Evolutionary conservation across 2,797 vertebrate species (phyloP), one percentile per base, ranked within the genome.

Genomic region (Pipistrellus nathusii): DNA sequence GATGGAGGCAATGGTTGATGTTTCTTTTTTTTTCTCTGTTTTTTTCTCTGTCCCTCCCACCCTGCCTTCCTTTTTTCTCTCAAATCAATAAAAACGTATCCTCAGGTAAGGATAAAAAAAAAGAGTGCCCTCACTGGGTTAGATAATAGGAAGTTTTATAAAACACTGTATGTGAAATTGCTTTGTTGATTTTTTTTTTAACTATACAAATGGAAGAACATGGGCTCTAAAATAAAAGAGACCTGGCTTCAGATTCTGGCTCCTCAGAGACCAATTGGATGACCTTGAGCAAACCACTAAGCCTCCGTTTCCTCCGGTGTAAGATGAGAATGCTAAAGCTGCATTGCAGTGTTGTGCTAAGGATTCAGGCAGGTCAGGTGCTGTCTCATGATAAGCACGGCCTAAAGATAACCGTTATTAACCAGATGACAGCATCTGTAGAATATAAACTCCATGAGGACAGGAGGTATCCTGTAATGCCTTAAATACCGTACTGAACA

Each of bases 131-230:
- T 72, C 30, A 51, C 1, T 77, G 35, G 9, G 32, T 64, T 64
- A 81, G 11, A 25, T 32, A 76, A 41, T 9, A 85, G 53, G 53
- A 55, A 38, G 44, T 76, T 76, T 76, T 25, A 71, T 75, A 93
- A 86, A 91, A 90, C 35, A 53, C n/a, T 76, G 8, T 44, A 66
- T 32, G 15, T 90, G 4, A 92, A 91, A 59, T 89, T 81, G 20
- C 20, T 80, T 59, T 68, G 20, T 8, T 87, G 83, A 68, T 12
- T n/a, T 76, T 76, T 41, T 32, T 69, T 77, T 71, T 69, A 83
- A 38, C 13, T 88, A 35, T 25, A 75, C 23, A 48, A 92, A 68
- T 38, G 55, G n/a, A 88, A 94, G 64, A 88, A 51, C 21, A 32
- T 15, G 59, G 32, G 9, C 15, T 82, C 77, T 88, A 27, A 90